Evolutionary conservation across 2,888 invertebrate species (phyloP), one percentile per base, ranked within the genome.

Genomic region (Leucania comma): DNA sequence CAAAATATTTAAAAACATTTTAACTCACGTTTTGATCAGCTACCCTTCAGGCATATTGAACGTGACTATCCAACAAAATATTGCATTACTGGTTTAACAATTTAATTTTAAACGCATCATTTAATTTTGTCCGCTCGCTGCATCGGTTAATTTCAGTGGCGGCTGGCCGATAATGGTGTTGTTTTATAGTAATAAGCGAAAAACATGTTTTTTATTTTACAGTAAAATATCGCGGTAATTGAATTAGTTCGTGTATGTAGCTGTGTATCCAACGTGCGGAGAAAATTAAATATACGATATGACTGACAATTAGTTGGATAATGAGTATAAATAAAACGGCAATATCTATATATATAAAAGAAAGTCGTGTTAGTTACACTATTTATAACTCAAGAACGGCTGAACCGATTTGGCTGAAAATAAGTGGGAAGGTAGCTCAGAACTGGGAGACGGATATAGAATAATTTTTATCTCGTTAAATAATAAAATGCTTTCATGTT

Each of bases 181-280:
- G 51, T 72, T 64, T 56, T 42, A 48, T 67, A 70, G 29, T 60
- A 59, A 54, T 42, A 51, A 67, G 42, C 29, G 54, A 32, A 77
- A 67, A 51, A 62, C 29, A 42, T 8, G 62, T n/a, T 54, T 48
- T 22, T 20, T 10, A 48, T 48, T 57, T 22, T 24, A 38, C 17
- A 29, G n/a, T 29, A 42, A 63, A 68, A 50, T 56, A 60, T n/a
- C 3, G 17, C 14, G 50, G 38, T 66, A 9, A 56, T 58, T 51
- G 57, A 51, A 57, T 63, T 35, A 20, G 14, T 42, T 3, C 22
- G 26, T 22, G 46, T 46, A 10, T 50, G 10, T 56, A 57, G 10
- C 14, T 38, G 48, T 20, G 48, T 14, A n/a, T 8, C 10, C 6
- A 17, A 42, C 10, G 38, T 20, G 50, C 10, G 24, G 12, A 38